phyloP scores from a whole-genome alignment of 2,113 vertebrate species.

The Alectura lathami region DNA sequence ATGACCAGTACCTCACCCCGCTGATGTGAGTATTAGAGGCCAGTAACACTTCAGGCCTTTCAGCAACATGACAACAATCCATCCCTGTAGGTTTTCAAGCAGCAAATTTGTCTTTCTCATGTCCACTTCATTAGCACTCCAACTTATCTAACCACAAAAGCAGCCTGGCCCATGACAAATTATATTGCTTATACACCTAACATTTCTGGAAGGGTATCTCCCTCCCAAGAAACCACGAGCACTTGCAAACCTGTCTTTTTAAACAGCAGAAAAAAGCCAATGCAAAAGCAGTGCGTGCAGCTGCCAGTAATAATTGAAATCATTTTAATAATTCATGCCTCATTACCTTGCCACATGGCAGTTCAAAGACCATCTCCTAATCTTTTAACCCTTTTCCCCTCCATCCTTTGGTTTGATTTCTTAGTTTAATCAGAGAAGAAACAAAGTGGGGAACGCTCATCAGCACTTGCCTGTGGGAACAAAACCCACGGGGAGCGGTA shows the following conservation, averaged over 20 bases:
- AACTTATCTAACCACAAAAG: neutral
- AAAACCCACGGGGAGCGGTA: neutral
- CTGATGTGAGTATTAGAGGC: neutral
- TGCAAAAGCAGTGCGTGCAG: neutral
- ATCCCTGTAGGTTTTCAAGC: neutral
- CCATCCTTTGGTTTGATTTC: conserved; percentile 41
- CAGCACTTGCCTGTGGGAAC: conserved; percentile 4
- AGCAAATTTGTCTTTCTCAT: neutral
- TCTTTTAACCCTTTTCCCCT: conserved; percentile 60
- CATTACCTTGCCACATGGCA: conserved; percentile 63
- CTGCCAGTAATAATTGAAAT: conserved; percentile 66
- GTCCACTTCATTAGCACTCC: neutral
- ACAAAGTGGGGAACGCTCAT: conserved; percentile 1
- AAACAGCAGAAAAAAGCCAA: conserved; percentile 5
- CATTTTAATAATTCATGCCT: conserved; percentile 69
- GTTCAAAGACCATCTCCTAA: conserved; percentile 64
- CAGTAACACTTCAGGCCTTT: neutral
- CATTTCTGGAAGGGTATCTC: neutral
- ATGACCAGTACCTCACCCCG: neutral
- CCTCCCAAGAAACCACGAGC: conserved; percentile 4
- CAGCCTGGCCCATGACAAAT: neutral
- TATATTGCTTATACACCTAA: neutral
- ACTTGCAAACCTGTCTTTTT: conserved; percentile 10
- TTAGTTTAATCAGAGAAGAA: conserved; percentile 47
- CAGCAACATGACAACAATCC: neutral